These are phyloP conservation scores for Matsumyia berberina DNA, from an alignment of 2,888 invertebrate species.

Conservation along the genomic window DNA sequence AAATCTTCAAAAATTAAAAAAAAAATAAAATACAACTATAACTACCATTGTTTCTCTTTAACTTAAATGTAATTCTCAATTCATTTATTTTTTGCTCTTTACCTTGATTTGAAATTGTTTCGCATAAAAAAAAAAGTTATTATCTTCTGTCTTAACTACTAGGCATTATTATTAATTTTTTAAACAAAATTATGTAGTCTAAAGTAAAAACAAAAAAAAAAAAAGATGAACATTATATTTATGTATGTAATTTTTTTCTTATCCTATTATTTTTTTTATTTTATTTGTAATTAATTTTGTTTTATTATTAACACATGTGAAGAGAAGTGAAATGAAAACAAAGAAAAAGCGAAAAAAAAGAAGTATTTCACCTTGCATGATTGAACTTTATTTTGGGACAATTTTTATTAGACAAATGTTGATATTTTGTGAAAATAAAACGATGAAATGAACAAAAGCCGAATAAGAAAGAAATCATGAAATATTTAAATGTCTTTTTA, in stretches of 20 bases:
- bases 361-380: conserved; percentile 69
- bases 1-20: conserved; percentile 22
- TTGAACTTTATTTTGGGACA: conserved; percentile 75
- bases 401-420: conserved; percentile 75
- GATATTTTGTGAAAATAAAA: conserved; percentile 75
- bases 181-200: conserved; percentile 51
- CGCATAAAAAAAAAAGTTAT: conserved; percentile 25
- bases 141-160: conserved; percentile 57
- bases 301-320: conserved; percentile 73
- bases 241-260: conserved; percentile 65
- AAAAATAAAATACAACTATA: conserved; percentile 16
- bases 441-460: conserved; percentile 57
- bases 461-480: conserved; percentile 68
- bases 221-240: conserved; percentile 67
- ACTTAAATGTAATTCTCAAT: conserved; percentile 52
- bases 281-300: conserved; percentile 74
- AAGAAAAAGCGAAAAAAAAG: conserved; percentile 42
- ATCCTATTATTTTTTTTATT: conserved; percentile 65
- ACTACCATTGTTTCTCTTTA: conserved; percentile 50
- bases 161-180: conserved; percentile 52
- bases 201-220: conserved; percentile 41
- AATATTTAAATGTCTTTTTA: conserved; percentile 56
- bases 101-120: conserved; percentile 47
- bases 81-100: conserved; percentile 49
- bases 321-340: conserved; percentile 54